Percentiles rank a stretch among this genome's conserved stretches.
Conservation (phyloP, 2,797 vertebrate species). For the Scomberomorus guttatus region DNA sequence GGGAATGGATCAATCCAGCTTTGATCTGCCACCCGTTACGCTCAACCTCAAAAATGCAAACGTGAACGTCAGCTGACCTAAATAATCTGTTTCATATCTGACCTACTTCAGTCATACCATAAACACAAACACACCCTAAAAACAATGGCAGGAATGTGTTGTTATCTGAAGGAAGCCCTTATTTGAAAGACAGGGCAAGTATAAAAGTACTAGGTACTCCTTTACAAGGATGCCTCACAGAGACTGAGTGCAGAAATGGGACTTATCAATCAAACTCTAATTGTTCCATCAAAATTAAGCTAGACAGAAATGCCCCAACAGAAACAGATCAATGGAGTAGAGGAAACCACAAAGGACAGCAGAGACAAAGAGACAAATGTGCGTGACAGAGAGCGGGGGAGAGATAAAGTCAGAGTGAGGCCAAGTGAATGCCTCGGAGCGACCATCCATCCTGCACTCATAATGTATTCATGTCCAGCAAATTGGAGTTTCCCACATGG, state of each 20-base stretch:
- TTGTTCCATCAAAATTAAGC: background rate
- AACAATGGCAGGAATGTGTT: background rate
- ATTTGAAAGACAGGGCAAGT: background rate
- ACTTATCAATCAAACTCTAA: background rate
- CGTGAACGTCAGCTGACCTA: constrained; percentile 33
- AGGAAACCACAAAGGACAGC: background rate
- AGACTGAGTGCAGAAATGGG: background rate
- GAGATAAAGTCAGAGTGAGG: constrained; percentile 28
- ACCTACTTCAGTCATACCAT: background rate
- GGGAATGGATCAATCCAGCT: constrained; percentile 50
- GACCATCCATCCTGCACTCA: constrained; percentile 13
- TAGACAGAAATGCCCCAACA: background rate
- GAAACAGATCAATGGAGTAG: background rate
- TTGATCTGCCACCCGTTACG: constrained; percentile 22
- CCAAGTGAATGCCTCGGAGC: constrained; percentile 45
- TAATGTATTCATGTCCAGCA: constrained; percentile 31
- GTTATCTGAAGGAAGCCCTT: background rate
- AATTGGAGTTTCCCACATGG: constrained; percentile 28
- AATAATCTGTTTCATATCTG: constrained; percentile 27
- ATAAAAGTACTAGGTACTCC: background rate
- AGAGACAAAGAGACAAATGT: constrained; percentile 38
- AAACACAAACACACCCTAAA: constrained; percentile 5
- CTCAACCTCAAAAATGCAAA: background rate
- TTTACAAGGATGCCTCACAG: background rate
- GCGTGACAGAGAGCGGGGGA: constrained; percentile 35